Base-by-base conservation (phyloP, 2,113 vertebrate species). In the Mastomys coucha region DNA sequence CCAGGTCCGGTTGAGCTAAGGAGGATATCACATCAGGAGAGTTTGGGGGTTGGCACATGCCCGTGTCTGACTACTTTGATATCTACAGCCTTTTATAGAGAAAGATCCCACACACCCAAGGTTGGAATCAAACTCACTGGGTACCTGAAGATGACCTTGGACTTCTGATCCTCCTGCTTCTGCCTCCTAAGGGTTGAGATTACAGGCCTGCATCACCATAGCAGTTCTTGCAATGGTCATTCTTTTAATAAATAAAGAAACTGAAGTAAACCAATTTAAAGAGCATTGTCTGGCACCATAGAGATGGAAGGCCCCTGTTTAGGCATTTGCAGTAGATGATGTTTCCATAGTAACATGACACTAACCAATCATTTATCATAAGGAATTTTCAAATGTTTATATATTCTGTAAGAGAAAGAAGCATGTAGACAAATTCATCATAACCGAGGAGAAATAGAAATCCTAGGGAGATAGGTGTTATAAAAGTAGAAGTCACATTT, bases 401-500 rank as follows among this genome's bases (percentile, higher is more conserved):
- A 69, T 4, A 73, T 10, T 81, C 22, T 91, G 2, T 77, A 89
- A 73, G 19, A 95, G 80, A 28, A 91, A 81, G 63, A 91, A 4
- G 1, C 22, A 24, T 51, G 42, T 49, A 24, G 7, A 70, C 58
- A 49, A 5, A 73, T 84, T 85, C 20, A 63, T 91, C 17, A 65
- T 72, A n/a, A 86, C 19, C 63, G 67, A 86, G n/a, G 91, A 95
- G 51, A 26, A 8, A 56, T 2, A 72, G 28, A 56, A 77, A 1
- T 93, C 51, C 91, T 76, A 88, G 22, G 5, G 28, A 73, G 19
- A 91, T 19, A 88, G 8, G 58, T 42, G 9, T 63, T 49, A 36
- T 75, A 60, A 80, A 97, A 93, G n/a, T 92, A 1, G 9, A 94
- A 76, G 7, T 88, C 73, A n/a, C 3, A 65, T 82, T 94, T 95